A percentile compares a stretch with the other conserved stretches of the same genome.
phyloP scores from a whole-genome alignment of 2,797 vertebrate genomes.

The Novumbra hubbsi region DNA sequence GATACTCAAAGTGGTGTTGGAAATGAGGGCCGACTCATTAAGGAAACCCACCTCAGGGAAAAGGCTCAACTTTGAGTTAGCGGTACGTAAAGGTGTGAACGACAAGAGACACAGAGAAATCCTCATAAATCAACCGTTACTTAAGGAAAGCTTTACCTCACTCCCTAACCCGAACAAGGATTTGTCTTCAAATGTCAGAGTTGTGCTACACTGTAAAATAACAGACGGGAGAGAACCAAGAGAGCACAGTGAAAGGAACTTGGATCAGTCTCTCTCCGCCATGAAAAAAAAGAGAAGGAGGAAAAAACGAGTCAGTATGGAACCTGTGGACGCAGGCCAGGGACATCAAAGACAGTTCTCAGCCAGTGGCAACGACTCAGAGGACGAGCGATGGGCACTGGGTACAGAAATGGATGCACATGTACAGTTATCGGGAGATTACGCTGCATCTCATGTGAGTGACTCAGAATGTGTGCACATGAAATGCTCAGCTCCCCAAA shows the following conservation, averaged over 20 bases:
- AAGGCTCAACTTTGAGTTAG: slow-evolving; percentile 1
- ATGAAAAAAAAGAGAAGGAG: slow-evolving; percentile 69
- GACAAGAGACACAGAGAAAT: slow-evolving; percentile 14
- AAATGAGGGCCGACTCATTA: slow-evolving; percentile 23
- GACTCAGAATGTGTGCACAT: slow-evolving; percentile 19
- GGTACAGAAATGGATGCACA: slow-evolving; percentile 27
- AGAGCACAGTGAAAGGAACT: slow-evolving; percentile 31
- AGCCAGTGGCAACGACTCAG: slow-evolving; percentile 55
- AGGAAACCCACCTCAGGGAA: slow-evolving; percentile 20
- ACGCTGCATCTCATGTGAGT: slow-evolving; percentile 24
- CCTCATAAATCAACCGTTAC: slow-evolving; percentile 5
- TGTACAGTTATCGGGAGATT: slow-evolving; percentile 27
- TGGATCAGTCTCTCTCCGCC: slow-evolving; percentile 46
- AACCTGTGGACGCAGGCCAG: slow-evolving; percentile 44
- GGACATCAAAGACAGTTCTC: slow-evolving; percentile 39
- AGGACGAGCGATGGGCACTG: slow-evolving; percentile 49
- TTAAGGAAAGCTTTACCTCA: slow-evolving; percentile 18
- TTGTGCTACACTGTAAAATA: slow-evolving; percentile 12
- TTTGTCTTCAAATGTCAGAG: slow-evolving; percentile 12
- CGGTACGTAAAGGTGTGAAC: slow-evolving; percentile 19
- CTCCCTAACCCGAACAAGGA: neutral
- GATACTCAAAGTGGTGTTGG: slow-evolving; percentile 2
- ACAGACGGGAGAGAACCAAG: slow-evolving; percentile 23
- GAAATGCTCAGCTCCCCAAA: slow-evolving; percentile 12
- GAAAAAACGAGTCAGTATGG: slow-evolving; percentile 63